Percentiles rank a stretch among this genome's conserved stretches.
Conservation (phyloP, 2,797 vertebrate genomes). For the Helarctos malayanus region DNA sequence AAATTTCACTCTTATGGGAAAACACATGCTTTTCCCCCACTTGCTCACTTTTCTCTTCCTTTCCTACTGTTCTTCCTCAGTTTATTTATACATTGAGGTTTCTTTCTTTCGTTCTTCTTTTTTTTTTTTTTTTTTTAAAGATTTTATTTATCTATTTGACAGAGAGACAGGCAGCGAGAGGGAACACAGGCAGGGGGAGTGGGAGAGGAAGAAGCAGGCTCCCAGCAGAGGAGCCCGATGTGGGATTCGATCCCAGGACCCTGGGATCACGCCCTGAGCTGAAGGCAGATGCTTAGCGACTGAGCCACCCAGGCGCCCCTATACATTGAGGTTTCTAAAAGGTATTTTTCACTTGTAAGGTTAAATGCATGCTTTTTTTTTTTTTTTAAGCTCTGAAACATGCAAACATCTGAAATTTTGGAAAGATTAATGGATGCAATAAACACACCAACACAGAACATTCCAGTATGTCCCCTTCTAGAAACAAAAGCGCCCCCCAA, state of each 20-base stretch:
- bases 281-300: no score
- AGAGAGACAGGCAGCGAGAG: no score
- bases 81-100: not conserved
- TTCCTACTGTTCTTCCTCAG: not conserved
- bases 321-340: not conserved
- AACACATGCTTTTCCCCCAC: not conserved
- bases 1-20: slow-evolving; percentile 14
- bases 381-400: slow-evolving; percentile 60
- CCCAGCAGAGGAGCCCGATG: no score
- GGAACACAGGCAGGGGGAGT: no score
- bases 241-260: no score
- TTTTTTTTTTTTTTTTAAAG: no score
- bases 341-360: not conserved
- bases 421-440: slow-evolving; percentile 76
- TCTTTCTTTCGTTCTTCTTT: not conserved
- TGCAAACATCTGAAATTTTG: slow-evolving; percentile 69
- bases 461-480: not conserved
- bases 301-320: no score
- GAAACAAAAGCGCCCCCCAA: not conserved
- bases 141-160: no score
- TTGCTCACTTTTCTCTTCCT: not conserved
- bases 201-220: no score
- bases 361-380: slow-evolving; percentile 61
- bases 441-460: not conserved
- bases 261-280: no score